Evolutionary conservation across 1,140 invertebrate genomes (phyloP), one percentile per base, ranked within the genome.

Genomic region (Leptinotarsa undecemlineata): DNA sequence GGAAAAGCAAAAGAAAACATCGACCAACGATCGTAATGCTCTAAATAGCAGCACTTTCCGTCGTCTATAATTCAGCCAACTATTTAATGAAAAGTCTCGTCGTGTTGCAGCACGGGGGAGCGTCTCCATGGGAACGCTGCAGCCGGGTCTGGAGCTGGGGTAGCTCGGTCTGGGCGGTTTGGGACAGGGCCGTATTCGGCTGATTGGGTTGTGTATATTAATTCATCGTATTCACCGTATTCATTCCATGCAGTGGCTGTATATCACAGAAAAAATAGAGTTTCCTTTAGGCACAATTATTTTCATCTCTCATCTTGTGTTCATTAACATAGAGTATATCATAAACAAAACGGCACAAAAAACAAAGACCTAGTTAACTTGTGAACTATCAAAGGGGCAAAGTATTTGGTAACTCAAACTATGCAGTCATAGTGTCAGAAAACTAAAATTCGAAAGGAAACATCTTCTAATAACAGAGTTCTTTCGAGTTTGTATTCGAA

Each of bases 121-220:
- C 72, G 72, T 73, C 66, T 47, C 72, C 73, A 74, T 74, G 73
- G 73, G 17, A 20, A 74, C 73, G 73, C 33, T 74, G 73, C 73
- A 74, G 73, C 73, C 73, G 67, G 64, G 66, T 69, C 73, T 62
- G 73, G 42, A 42, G n/a, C 62, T 19, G 14, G n/a, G 60, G 21
- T 48, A 72, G 57, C 20, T 42, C 48, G 8, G 64, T 60, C 61
- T 68, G 72, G 64, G 61, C 21, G 48, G 48, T 66, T 1, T 14
- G 13, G 14, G 5, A 21, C 63, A 66, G 63, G 26, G 23, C 2
- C 3, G 63, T 21, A 66, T 17, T 66, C 15, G 15, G 51, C 14
- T 57, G n/a, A 2, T 5, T 11, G 4, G 51, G 1, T 15, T 13
- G n/a, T 0, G 15, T 2, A 57, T 57, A 57, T 57, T 4, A 13